Conservation (phyloP, 2,797 vertebrate species). For the Heteromormyrus szaboi region DNA sequence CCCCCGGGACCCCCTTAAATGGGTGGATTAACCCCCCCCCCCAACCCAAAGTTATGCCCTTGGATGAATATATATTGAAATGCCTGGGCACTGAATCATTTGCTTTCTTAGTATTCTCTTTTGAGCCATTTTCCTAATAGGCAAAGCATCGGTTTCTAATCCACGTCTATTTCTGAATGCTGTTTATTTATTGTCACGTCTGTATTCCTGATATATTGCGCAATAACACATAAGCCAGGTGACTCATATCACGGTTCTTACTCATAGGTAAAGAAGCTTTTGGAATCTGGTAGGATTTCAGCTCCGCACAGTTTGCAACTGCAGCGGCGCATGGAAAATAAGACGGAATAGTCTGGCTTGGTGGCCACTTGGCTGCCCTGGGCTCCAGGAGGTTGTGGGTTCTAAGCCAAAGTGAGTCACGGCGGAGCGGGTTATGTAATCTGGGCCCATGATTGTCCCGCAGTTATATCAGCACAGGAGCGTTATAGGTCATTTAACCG, state of each 20-base stretch:
- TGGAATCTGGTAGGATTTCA: neutral
- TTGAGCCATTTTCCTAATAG: neutral
- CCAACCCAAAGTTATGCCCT: neutral
- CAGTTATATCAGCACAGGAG: neutral
- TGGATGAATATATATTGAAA: neutral
- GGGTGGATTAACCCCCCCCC: neutral
- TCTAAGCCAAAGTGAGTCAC: constrained; percentile 13
- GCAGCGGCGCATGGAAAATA: neutral
- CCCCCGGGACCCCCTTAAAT: neutral
- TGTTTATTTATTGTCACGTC: neutral
- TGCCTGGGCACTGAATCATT: neutral
- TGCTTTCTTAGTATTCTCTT: neutral
- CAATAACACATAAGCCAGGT: neutral
- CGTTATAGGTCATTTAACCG: neutral
- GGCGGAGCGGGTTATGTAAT: constrained; percentile 3
- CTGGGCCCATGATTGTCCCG: neutral
- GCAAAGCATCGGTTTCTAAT: neutral
- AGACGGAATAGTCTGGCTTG: constrained; percentile 4
- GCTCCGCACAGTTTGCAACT: neutral
- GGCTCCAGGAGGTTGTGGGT: neutral
- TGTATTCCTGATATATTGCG: neutral
- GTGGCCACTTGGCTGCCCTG: neutral
- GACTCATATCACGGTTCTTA: neutral
- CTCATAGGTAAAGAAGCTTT: neutral
- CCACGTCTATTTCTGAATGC: neutral